Conservation (phyloP, 2,888 invertebrate species). For the Dasysyrphus albostriatus region DNA sequence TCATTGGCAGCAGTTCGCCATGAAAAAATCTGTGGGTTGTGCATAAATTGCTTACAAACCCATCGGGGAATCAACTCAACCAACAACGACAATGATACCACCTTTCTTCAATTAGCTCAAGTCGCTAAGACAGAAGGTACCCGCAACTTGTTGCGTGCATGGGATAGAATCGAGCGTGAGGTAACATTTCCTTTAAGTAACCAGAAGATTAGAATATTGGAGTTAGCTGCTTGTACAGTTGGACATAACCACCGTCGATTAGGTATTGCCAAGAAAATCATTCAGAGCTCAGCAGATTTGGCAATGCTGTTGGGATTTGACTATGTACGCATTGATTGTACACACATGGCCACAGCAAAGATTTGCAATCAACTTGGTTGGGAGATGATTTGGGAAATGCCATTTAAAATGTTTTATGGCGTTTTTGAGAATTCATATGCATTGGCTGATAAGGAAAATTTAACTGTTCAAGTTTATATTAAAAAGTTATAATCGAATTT, state of each 20-base stretch:
- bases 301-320: slow-evolving; percentile 56
- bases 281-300: slow-evolving; percentile 42
- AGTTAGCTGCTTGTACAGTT: slow-evolving; percentile 44
- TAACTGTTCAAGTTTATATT: slow-evolving; percentile 24
- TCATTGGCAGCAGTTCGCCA: slow-evolving; percentile 57
- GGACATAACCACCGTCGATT: slow-evolving; percentile 25
- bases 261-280: slow-evolving; percentile 40
- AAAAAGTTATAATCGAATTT: neutral
- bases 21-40: slow-evolving; percentile 52
- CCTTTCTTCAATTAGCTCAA: slow-evolving; percentile 25
- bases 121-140: slow-evolving; percentile 18
- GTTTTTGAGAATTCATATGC: neutral
- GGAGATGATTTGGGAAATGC: slow-evolving; percentile 53
- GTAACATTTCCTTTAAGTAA: slow-evolving; percentile 11
- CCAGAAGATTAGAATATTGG: slow-evolving; percentile 17
- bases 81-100: slow-evolving; percentile 17
- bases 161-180: slow-evolving; percentile 58
- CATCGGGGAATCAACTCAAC: neutral
- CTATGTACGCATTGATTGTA: slow-evolving; percentile 50
- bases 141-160: slow-evolving; percentile 42
- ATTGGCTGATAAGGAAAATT: neutral
- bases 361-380: slow-evolving; percentile 57
- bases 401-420: slow-evolving; percentile 46
- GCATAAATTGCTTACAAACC: slow-evolving; percentile 46
- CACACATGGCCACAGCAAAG: slow-evolving; percentile 33